phyloP scores from a whole-genome alignment of 2,797 vertebrate genomes.

The Chiroxiphia lanceolata region DNA sequence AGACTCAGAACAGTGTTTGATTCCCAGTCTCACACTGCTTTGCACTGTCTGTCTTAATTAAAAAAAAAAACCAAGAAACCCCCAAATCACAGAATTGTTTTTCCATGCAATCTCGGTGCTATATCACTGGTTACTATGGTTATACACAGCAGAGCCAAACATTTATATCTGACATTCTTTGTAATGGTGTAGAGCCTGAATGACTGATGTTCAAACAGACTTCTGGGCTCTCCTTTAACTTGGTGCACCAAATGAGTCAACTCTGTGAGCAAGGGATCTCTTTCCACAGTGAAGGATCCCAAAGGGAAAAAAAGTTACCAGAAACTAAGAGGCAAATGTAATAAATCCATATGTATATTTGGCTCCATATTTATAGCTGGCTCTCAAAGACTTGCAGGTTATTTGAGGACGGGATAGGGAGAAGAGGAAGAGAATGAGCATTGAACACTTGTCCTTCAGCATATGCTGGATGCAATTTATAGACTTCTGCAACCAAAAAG shows the following conservation, averaged over 20 bases:
- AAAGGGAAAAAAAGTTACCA: background rate
- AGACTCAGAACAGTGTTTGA: background rate
- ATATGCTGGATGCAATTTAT: background rate
- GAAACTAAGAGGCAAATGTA: background rate
- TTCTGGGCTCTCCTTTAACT: background rate
- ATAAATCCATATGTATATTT: background rate
- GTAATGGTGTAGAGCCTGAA: background rate
- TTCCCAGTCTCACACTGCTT: background rate
- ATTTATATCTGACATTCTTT: background rate
- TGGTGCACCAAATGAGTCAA: background rate
- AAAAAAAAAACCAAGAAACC: background rate
- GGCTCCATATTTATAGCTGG: background rate
- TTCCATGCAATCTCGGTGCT: background rate
- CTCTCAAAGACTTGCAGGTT: background rate
- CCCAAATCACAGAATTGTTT: background rate
- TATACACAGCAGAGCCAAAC: background rate
- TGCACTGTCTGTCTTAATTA: background rate
- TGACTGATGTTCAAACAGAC: background rate
- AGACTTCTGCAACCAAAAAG: background rate
- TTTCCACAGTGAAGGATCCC: background rate
- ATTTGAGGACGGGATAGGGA: background rate
- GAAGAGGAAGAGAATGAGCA: background rate
- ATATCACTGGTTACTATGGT: background rate
- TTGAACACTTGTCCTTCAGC: background rate
- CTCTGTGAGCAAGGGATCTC: background rate